Evolutionary conservation across 2,113 vertebrate genomes (phyloP), one percentile per base, ranked within the genome.

Genomic region (Silurus glanis): DNA sequence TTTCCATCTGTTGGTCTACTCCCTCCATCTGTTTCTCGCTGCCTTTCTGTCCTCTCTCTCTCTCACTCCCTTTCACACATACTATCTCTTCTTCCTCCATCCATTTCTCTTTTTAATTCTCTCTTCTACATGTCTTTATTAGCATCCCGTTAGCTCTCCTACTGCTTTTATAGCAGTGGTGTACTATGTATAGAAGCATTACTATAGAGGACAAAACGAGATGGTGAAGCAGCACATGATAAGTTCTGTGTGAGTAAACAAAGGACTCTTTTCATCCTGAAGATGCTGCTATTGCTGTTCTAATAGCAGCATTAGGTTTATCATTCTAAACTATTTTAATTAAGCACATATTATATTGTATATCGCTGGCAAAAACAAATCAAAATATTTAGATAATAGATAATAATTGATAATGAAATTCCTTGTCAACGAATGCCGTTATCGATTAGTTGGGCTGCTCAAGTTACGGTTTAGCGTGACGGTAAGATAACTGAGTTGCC

Each of bases 151-250:
- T 85, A 69, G 45, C 62, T 56, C 72, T 56, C 51, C 49, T 87
- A 19, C 59, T 75, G 69, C 78, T 85, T 78, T 83, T 62, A 45
- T 83, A 23, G 56, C 56, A 79, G 71, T 53, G 14, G 14, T 55
- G 74, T 25, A 76, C 82, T 83, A 85, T 71, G 69, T 84, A 76
- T 56, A 72, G 83, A 67, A 55, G 82, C 82, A 89, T 84, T 59
- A 67, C 47, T 80, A 64, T 79, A 82, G 49, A 72, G 71, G 71
- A 21, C n/a, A 58, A 49, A 49, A 51, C 53, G 45, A 64, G 56
- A 74, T 14, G 37, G 56, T 23, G 85, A 9, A 76, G 58, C 58
- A 66, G 59, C 83, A 37, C 58, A 9, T 61, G 9, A 64, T 53
- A 59, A 78, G 3, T 61, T 45, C 55, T 56, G 71, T 23, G 53